Percentiles rank a stretch among this genome's conserved stretches.
Evolutionary conservation across 2,888 invertebrate genomes (phyloP).

Genomic region (Mythimna impura): DNA sequence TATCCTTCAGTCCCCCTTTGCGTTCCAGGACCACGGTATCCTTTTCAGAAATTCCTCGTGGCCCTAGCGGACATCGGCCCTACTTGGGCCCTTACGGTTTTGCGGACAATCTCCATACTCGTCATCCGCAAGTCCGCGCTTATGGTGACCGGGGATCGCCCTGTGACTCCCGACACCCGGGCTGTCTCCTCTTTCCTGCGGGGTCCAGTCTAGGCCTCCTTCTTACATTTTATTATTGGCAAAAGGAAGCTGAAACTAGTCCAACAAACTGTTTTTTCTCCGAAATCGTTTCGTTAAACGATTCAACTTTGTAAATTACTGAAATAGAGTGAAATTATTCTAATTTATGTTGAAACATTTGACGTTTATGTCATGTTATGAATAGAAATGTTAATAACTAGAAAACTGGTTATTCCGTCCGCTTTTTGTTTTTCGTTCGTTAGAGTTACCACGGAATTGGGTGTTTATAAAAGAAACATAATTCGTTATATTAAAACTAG

Average conservation of each 20-base stretch:
- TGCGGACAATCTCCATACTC: no score
- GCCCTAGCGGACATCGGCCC: no score
- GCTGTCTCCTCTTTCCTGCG: no score
- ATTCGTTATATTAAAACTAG: background rate
- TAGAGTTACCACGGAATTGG: constrained; percentile 11
- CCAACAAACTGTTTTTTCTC: background rate
- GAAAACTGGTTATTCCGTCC: background rate
- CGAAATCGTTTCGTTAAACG: constrained; percentile 12
- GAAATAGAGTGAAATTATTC: constrained; percentile 29
- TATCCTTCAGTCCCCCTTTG: no score
- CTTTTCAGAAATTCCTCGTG: no score
- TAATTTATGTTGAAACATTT: constrained; percentile 35
- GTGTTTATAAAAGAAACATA: background rate
- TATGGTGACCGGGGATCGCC: no score
- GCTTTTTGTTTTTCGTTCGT: background rate
- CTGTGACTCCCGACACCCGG: no score
- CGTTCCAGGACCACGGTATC: no score
- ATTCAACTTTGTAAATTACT: constrained; percentile 34
- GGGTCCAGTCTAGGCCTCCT: background rate
- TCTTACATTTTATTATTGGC: background rate
- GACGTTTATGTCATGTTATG: constrained; percentile 22
- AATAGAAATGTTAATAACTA: constrained; percentile 16
- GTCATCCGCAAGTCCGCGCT: no score
- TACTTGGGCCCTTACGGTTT: no score
- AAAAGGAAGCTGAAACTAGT: constrained; percentile 1